Evolutionary conservation across 1,140 invertebrate genomes (phyloP).

Genomic region (Heliconius hermathena): DNA sequence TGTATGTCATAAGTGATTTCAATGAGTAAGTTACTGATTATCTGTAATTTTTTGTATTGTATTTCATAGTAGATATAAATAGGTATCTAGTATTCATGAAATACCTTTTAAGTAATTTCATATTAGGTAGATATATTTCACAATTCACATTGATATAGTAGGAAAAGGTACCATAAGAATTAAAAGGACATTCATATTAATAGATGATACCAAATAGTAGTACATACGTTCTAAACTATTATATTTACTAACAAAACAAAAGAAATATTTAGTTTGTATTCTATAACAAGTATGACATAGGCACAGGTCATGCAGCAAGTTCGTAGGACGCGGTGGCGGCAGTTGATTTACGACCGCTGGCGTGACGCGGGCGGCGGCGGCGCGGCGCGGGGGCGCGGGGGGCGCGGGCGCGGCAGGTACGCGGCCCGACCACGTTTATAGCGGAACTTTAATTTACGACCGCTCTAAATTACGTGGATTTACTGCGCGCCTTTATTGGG

Average conservation of each 20-base stretch:
- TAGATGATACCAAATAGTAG: no score
- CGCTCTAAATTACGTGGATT: slow-evolving; percentile 80
- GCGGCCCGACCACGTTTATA: slow-evolving; percentile 72
- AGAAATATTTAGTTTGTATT: not conserved
- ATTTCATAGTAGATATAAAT: no score
- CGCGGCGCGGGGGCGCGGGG: slow-evolving; percentile 30
- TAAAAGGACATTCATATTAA: not conserved
- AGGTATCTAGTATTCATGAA: no score
- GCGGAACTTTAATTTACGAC: slow-evolving; percentile 78
- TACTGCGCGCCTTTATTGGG: slow-evolving; percentile 79
- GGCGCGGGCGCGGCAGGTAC: slow-evolving; percentile 50
- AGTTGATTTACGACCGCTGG: slow-evolving; percentile 66
- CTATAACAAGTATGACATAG: slow-evolving; percentile 17
- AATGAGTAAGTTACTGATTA: no score
- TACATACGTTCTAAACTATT: no score
- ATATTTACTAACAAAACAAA: not conserved
- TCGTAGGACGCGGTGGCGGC: slow-evolving; percentile 34
- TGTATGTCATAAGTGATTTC: no score
- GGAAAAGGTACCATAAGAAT: not conserved
- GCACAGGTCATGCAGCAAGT: slow-evolving; percentile 22
- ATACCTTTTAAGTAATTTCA: no score
- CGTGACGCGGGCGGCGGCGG: slow-evolving; percentile 51
- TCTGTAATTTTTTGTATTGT: no score
- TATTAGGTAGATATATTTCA: no score
- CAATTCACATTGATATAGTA: not conserved